Percentiles rank a stretch among this genome's conserved stretches.
Evolutionary conservation across 2,888 invertebrate species (phyloP).

Genomic region (Malthinus seriepunctatus): DNA sequence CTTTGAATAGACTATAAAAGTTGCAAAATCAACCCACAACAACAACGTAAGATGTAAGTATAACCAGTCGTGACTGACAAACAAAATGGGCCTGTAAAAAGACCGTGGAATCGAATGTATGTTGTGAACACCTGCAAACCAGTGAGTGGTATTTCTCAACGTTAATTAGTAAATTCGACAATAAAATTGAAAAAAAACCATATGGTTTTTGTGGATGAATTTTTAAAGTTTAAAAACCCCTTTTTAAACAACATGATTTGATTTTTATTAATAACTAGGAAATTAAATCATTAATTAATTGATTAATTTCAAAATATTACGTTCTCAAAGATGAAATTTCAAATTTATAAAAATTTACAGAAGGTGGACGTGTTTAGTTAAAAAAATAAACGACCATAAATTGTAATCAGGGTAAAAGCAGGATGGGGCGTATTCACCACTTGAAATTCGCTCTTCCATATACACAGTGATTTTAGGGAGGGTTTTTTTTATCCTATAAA

Average conservation of each 20-base stretch:
- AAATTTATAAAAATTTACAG: too few species aligned
- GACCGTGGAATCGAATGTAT: constrained; percentile 39
- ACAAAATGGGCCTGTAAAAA: constrained; percentile 38
- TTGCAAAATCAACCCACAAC: constrained; percentile 9
- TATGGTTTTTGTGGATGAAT: constrained; percentile 20
- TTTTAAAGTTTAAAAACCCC: constrained; percentile 11
- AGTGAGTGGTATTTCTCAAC: constrained; percentile 36
- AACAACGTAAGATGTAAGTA: constrained; percentile 34
- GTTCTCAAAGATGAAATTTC: too few species aligned
- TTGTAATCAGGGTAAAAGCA: too few species aligned
- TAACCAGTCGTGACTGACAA: constrained; percentile 41
- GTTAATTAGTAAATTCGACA: constrained; percentile 39
- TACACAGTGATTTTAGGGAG: too few species aligned
- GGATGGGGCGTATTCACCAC: too few species aligned
- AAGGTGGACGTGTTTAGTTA: too few species aligned
- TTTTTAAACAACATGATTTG: background rate
- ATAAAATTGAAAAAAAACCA: constrained; percentile 22
- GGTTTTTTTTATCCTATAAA: too few species aligned
- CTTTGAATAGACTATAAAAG: background rate
- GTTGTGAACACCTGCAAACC: constrained; percentile 43
- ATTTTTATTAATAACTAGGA: background rate
- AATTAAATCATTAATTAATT: too few species aligned
- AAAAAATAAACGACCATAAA: too few species aligned
- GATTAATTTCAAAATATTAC: too few species aligned
- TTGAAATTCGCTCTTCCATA: too few species aligned